Base-by-base conservation (phyloP, 23 tunicate species). In the Styela clava region DNA sequence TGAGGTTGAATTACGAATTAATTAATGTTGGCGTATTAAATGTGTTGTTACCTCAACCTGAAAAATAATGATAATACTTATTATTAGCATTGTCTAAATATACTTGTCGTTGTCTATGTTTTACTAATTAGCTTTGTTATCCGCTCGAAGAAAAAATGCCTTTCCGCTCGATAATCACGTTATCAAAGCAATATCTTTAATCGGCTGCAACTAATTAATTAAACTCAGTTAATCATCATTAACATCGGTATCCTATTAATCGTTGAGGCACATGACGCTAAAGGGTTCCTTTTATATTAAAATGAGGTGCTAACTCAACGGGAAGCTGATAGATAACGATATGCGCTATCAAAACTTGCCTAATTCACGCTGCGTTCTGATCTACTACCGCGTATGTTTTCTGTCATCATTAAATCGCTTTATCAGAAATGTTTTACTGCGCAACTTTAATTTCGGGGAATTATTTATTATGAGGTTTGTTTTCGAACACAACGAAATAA, bases 91-190 rank as follows among this genome's bases (percentile, higher is more conserved):
- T 12, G 56, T 44, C 7, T 44, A 5, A 44, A 44, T 44, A 44
- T 44, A 44, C 56, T 44, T 44, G 12, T 44, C 12, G 56, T 44
- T 44, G n/a, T n/a, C 12, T 44, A 44, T 44, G 56, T 18, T 18
- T 67, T 67, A 27, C 31, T 67, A 27, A 67, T 67, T 67, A 67
- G 71, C 23, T 18, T 67, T 29, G 22, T 67, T 67, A 67, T 24
- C 29, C 31, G 30, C 31, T 67, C 31, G 31, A 67, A 27, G 31
- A 67, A 67, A 67, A 67, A 67, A 67, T 67, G 31, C 24, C 22
- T 67, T 67, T 67, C 71, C 71, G 71, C 71, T 67, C 71, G 30
- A 67, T 67, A 27, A 67, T 67, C 71, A 25, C 31, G 22, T 67
- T 67, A 67, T 67, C 71, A 1, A 25, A 25, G 71, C 21, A 67